Percentiles rank a stretch among this genome's conserved stretches.
phyloP scores from a whole-genome alignment of 2,888 invertebrate genomes.

The Allygus modestus region DNA sequence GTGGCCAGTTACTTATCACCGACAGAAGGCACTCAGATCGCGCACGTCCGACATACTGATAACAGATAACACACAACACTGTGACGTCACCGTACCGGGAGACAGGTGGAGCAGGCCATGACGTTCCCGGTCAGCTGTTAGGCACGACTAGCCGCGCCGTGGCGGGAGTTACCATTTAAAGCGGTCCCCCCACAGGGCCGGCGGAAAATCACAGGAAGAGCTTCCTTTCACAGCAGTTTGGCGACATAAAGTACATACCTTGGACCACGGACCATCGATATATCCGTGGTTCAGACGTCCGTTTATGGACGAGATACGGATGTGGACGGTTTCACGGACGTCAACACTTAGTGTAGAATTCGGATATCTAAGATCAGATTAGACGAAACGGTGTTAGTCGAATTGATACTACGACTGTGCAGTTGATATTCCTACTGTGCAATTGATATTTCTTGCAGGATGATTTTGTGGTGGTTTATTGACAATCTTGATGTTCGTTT shows the following conservation, averaged over 20 bases:
- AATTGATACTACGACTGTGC: too few species aligned
- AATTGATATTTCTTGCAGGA: too few species aligned
- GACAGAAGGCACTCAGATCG: not conserved
- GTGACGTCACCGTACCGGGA: slow-evolving; percentile 33
- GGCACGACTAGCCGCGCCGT: slow-evolving; percentile 39
- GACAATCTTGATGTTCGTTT: too few species aligned
- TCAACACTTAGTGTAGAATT: too few species aligned
- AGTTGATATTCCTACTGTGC: too few species aligned
- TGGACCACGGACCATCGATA: not conserved
- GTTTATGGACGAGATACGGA: too few species aligned
- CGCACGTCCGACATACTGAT: slow-evolving; percentile 7
- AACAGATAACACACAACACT: slow-evolving; percentile 11
- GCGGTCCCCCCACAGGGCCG: slow-evolving; percentile 22
- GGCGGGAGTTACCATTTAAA: slow-evolving; percentile 37
- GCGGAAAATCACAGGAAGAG: slow-evolving; percentile 48
- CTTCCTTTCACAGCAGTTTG: slow-evolving; percentile 45
- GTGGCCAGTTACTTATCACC: slow-evolving; percentile 6
- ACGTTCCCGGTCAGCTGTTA: slow-evolving; percentile 29
- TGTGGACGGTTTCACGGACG: too few species aligned
- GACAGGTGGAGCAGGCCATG: slow-evolving; percentile 43
- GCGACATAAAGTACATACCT: slow-evolving; percentile 39
- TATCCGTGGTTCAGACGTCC: too few species aligned
- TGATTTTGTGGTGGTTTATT: too few species aligned
- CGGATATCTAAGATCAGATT: too few species aligned
- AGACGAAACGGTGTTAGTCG: too few species aligned